Evolutionary conservation across 92 coral and sea anemone genomes (phyloP).

Genomic region (Diadumene lineata): DNA sequence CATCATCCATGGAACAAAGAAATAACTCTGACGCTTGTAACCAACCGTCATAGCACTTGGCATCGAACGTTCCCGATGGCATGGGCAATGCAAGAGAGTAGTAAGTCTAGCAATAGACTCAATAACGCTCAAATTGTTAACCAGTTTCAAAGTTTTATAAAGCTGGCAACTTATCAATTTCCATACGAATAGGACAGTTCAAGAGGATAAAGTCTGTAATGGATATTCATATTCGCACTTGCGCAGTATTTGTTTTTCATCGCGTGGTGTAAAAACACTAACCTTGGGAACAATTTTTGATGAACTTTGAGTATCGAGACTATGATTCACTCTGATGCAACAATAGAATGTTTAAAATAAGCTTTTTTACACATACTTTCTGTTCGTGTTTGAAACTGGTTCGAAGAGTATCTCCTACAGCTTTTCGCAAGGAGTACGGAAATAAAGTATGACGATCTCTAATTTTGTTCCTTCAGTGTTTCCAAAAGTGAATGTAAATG

Average conservation of each 20-base stretch:
- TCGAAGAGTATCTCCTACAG: no score
- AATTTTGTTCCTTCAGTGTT: no score
- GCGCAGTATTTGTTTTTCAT: no score
- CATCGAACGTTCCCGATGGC: not conserved
- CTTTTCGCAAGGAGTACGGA: no score
- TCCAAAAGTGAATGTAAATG: not conserved
- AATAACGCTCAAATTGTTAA: not conserved
- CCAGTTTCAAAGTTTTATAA: no score
- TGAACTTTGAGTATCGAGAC: not conserved
- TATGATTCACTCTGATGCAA: not conserved
- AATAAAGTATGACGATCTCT: no score
- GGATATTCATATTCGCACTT: no score
- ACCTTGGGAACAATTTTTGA: not conserved
- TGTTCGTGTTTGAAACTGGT: no score
- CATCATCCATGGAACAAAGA: not conserved
- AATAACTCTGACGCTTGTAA: not conserved
- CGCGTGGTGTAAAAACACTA: not conserved
- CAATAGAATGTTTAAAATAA: not conserved
- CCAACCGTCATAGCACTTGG: no score
- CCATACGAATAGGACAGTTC: no score
- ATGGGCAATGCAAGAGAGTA: conserved; percentile 7
- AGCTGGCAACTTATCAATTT: no score
- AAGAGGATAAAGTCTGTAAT: no score
- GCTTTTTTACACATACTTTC: not conserved
- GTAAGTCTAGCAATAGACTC: not conserved